Conservation (phyloP, 2,888 invertebrate genomes). For the Tipula lateralis region DNA sequence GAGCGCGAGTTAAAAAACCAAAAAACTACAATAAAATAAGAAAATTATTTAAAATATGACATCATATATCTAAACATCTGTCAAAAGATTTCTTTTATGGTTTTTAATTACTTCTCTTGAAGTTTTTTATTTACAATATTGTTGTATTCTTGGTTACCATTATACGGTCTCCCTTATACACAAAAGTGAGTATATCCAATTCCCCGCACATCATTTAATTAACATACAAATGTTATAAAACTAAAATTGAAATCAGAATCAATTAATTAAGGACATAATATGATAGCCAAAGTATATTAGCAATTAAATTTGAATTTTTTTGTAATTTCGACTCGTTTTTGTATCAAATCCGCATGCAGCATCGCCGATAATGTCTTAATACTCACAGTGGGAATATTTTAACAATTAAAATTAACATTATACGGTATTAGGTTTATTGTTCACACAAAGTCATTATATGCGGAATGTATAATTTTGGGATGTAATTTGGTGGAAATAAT, state of each 20-base stretch:
- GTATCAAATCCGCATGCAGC: neutral
- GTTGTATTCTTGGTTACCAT: neutral
- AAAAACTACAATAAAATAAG: neutral
- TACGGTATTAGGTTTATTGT: neutral
- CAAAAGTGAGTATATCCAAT: neutral
- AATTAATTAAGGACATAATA: neutral
- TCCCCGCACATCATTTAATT: conserved; percentile 24
- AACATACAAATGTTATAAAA: conserved; percentile 7
- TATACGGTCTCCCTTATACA: neutral
- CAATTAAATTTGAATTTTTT: conserved; percentile 19
- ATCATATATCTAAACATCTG: conserved; percentile 24
- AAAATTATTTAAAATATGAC: conserved; percentile 19
- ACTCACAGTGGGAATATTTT: neutral
- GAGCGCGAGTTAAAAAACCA: neutral
- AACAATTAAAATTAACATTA: conserved; percentile 24
- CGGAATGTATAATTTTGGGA: neutral
- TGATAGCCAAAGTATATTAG: neutral
- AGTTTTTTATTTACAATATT: neutral
- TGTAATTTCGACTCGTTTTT: neutral
- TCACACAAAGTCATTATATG: neutral
- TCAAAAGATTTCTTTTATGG: conserved; percentile 24
- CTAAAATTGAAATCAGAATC: conserved; percentile 24
- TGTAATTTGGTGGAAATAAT: conserved; percentile 7
- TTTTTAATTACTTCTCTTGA: conserved; percentile 24
- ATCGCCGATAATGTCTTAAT: neutral